Evolutionary conservation across 1,140 invertebrate genomes (phyloP), one percentile per base, ranked within the genome.

Genomic region (Nephila pilipes): DNA sequence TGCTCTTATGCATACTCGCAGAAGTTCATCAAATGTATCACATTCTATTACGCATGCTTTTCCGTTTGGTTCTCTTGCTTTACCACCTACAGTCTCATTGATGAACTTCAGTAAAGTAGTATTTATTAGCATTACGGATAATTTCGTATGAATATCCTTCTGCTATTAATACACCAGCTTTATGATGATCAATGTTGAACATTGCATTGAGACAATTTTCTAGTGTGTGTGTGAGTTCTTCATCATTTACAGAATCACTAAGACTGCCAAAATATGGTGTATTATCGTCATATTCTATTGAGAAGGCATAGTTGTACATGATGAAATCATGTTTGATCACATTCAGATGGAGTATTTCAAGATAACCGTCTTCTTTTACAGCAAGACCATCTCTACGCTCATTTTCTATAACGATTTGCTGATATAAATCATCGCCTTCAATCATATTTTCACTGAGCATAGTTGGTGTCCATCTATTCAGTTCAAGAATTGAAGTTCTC

Each of bases 11-110:
- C 63, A 90, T 46, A 93, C 55, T 80, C 91, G 65, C n/a, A 20
- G 57, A 93, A 93, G 65, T 85, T 80, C 87, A 80, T 93, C 90
- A 80, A 93, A 79, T 36, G 38, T 54, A 46, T 69, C 90, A 60
- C 89, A 93, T 93, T 93, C 88, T 46, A 93, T 93, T 36, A 93
- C 22, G 36, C 89, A 93, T 46, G 92, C 92, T 58, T 83, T 91
- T 65, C 89, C 89, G n/a, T 92, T 57, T 75, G 90, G 10, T n/a
- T 1, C 25, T 29, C 20, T 22, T 69, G 57, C 54, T 69, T 69
- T 29, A 69, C 0, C 12, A 46, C 92, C 89, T 75, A n/a, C 46
- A n/a, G 55, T 65, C 92, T 25, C 90, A 93, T 38, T 89, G 80
- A 69, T 93, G 89, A 75, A 58, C 92, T 32, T 93, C 88, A 32